Percentiles rank a stretch among this genome's conserved stretches.
These are phyloP conservation scores for Microplitis manilae DNA, from an alignment of 2,888 invertebrate genomes.

Conservation along the genomic window DNA sequence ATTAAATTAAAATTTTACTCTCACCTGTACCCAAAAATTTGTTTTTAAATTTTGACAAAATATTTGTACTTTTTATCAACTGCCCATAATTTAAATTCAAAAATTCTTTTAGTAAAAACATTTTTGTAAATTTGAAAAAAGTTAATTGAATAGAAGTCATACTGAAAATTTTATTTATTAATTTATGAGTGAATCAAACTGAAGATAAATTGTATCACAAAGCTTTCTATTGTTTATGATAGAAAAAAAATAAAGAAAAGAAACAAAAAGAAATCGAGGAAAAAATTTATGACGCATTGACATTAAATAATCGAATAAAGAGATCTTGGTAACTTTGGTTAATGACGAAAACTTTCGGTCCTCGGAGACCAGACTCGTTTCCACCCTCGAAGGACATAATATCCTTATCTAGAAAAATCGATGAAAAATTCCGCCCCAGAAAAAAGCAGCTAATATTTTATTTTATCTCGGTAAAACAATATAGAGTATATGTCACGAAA, in stretches of 20 bases:
- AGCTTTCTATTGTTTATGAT: conserved; percentile 23
- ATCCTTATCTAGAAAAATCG: background rate
- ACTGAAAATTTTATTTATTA: conserved; percentile 5
- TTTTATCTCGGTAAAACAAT: conserved; percentile 9
- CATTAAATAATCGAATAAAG: background rate
- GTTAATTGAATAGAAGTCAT: background rate
- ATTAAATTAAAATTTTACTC: too few species aligned
- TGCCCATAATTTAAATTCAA: background rate
- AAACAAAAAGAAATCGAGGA: conserved; percentile 10
- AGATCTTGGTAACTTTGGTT: background rate
- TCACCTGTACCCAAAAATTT: too few species aligned
- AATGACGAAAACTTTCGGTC: background rate
- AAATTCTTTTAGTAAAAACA: background rate
- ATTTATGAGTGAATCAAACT: background rate
- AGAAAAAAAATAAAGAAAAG: conserved; percentile 21
- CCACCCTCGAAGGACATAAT: background rate
- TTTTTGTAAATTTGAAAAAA: background rate
- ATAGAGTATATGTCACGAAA: conserved; percentile 4
- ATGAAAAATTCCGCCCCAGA: background rate
- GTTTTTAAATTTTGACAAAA: too few species aligned
- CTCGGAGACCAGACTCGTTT: background rate
- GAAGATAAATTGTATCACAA: background rate
- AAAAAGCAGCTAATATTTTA: conserved; percentile 10
- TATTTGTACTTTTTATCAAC: background rate
- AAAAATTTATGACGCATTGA: background rate